Base-by-base conservation (phyloP, 2,888 invertebrate genomes). In the Eledone cirrhosa region DNA sequence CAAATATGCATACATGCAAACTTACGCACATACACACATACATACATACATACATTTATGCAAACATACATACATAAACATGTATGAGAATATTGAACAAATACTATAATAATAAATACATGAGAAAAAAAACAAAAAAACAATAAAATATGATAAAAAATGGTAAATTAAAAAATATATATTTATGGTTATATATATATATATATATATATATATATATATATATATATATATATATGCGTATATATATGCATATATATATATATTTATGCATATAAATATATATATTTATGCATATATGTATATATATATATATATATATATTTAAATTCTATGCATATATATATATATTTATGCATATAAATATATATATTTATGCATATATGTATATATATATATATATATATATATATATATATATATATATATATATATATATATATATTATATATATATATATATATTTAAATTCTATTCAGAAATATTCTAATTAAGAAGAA, bases 181-280 rank as follows among this genome's bases (percentile, higher is more conserved):
- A 65, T n/a, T n/a, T 65, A 65, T 65, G n/a, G 2, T n/a, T 65
- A 24, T 65, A 65, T 65, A 65, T 65, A 65, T n/a, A n/a, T 65
- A 24, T 65, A n/a, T 24, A n/a, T 65, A n/a, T 65, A n/a, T 65
- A n/a, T 65, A 0, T 24, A 65, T 65, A 65, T 65, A 65, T n/a
- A 65, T 65, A 65, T n/a, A 4, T 65, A 24, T 65, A 24, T 65
- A 65, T 24, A 65, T 65, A n/a, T 65, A 65, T 65, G n/a, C n/a
- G n/a, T 65, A 65, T n/a, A 65, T 33, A 33, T 33, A 33, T 33
- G 33, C 8, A 33, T 33, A 33, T 33, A 33, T 33, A 2, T 41
- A 41, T 41, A 41, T 41, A 2, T 41, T 0, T 41, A 41, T 41
- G 11, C 11, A 11, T 41, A 41, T 41, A 2, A 8, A 41, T 41